Conservation (phyloP, 2,797 vertebrate genomes). For the Bufotes viridis region DNA sequence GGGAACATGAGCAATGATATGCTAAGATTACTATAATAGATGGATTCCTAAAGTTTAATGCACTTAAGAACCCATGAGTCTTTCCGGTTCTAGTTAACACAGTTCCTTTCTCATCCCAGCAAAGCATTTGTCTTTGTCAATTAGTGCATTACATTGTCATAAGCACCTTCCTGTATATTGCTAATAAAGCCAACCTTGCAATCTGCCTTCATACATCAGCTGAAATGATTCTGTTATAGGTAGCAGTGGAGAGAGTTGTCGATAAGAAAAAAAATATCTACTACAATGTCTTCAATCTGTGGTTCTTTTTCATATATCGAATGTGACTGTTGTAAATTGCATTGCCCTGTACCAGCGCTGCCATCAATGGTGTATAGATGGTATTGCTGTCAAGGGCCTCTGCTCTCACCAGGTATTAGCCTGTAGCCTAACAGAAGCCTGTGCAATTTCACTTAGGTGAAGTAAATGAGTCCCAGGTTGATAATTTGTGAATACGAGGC, state of each 20-base stretch:
- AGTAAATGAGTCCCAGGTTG: no score
- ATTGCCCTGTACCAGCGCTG: background rate
- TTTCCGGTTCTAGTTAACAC: conserved; percentile 36
- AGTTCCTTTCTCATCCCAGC: conserved; percentile 33
- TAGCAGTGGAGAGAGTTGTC: background rate
- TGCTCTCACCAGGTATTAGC: no score
- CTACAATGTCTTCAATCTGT: background rate
- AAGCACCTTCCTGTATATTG: conserved; percentile 27
- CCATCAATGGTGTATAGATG: background rate
- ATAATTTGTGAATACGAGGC: no score
- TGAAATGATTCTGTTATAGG: background rate
- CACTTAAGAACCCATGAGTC: conserved; percentile 27
- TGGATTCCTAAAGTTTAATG: conserved; percentile 33
- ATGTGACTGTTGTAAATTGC: background rate
- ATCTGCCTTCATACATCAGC: conserved; percentile 30
- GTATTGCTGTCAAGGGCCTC: background rate
- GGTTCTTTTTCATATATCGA: background rate
- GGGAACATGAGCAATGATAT: conserved; percentile 10
- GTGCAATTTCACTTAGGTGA: no score
- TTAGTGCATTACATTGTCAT: conserved; percentile 16
- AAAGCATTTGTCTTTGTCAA: conserved; percentile 53
- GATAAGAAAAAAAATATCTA: background rate
- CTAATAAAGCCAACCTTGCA: conserved; percentile 24
- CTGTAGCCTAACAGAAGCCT: no score
- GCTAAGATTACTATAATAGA: conserved; percentile 31